phyloP scores from a whole-genome alignment of 2,797 vertebrate species.

The Pogonophryne albipinna region DNA sequence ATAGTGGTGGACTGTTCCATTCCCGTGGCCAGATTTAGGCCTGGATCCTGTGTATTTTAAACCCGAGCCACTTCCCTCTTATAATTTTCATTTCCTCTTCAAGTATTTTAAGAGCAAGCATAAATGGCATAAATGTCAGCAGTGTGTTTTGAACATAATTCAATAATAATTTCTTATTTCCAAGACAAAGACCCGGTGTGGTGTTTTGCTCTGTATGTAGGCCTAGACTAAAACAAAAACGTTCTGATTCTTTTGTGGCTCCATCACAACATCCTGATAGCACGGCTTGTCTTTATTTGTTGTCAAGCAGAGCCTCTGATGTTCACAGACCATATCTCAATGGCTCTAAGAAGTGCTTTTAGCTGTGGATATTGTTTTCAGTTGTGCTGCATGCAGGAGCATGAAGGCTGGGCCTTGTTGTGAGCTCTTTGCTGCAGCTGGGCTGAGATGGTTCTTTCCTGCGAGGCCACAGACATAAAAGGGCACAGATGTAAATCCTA shows the following conservation, averaged over 20 bases:
- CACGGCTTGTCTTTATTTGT: slow-evolving; percentile 59
- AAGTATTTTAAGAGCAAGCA: slow-evolving; percentile 80
- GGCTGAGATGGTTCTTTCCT: slow-evolving; percentile 79
- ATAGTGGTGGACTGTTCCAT: slow-evolving; percentile 69
- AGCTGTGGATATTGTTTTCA: slow-evolving; percentile 78
- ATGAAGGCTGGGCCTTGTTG: slow-evolving; percentile 77
- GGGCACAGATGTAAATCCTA: slow-evolving; percentile 85
- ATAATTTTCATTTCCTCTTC: slow-evolving; percentile 84
- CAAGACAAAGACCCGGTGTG: slow-evolving; percentile 43
- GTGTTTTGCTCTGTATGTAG: slow-evolving; percentile 10
- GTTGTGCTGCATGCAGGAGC: slow-evolving; percentile 73
- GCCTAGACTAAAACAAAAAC: slow-evolving; percentile 20
- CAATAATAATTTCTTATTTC: slow-evolving; percentile 42
- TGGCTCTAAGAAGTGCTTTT: slow-evolving; percentile 75
- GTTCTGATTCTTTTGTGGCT: neutral
- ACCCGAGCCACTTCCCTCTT: slow-evolving; percentile 80
- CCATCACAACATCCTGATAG: slow-evolving; percentile 55
- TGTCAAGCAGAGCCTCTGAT: slow-evolving; percentile 65
- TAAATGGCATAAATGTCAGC: slow-evolving; percentile 72
- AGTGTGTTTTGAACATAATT: slow-evolving; percentile 57
- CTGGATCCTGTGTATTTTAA: slow-evolving; percentile 81
- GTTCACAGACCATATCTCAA: slow-evolving; percentile 71
- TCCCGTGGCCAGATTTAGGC: slow-evolving; percentile 72
- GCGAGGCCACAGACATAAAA: slow-evolving; percentile 83
- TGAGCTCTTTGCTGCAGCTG: slow-evolving; percentile 80